Conservation (phyloP, 2,113 vertebrate species). For the Plecotus auritus region DNA sequence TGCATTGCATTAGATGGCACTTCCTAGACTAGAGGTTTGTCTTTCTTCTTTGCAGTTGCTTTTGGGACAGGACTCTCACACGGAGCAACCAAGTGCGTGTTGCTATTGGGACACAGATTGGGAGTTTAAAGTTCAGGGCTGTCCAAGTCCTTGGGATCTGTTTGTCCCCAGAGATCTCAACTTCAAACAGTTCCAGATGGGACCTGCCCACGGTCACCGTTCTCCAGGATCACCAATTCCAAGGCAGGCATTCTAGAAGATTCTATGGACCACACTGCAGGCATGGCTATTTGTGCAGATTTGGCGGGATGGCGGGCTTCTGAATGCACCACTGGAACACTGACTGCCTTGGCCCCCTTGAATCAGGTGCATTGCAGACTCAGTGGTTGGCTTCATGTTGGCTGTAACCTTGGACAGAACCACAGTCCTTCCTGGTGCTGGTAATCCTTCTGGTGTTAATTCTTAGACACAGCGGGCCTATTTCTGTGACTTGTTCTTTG, state of each 20-base stretch:
- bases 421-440: neutral
- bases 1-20: conserved; percentile 57
- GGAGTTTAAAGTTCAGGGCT: neutral
- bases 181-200: neutral
- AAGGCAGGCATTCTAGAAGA: neutral
- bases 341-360: rapidly evolving
- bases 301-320: neutral
- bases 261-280: neutral
- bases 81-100: neutral
- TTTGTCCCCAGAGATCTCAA: neutral
- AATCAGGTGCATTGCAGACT: neutral
- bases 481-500: neutral
- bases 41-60: conserved; percentile 28
- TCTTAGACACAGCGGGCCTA: rapidly evolving
- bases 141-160: neutral
- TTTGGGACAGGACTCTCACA: neutral
- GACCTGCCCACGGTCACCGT: neutral
- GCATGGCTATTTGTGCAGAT: neutral
- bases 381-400: neutral
- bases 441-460: neutral
- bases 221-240: neutral
- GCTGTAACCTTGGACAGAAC: neutral
- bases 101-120: neutral
- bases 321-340: conserved; percentile 41
- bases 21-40: conserved; percentile 59